Evolutionary conservation across 2,797 vertebrate species (phyloP), one percentile per base, ranked within the genome.

Genomic region (Tragelaphus oryx): DNA sequence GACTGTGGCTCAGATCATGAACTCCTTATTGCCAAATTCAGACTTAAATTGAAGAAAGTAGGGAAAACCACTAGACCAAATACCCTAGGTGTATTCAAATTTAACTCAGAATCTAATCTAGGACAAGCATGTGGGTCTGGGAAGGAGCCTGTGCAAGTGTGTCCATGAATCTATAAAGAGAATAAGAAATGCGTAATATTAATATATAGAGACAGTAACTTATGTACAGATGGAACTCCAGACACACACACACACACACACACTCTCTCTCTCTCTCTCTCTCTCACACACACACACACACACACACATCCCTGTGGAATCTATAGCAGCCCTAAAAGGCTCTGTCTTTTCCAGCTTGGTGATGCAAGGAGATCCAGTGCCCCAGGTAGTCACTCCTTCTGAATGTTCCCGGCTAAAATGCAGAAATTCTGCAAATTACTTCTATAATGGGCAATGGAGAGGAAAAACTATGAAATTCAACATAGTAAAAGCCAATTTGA

Each of bases 381-480:
- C 41, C 76, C 37, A 85, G 48, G 85, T 65, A 57, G 65, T 48
- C 18, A 10, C 37, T 85, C 2, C 37, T 48, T 91, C 62, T 91
- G 76, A 55, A 74, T 37, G 54, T 46, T 52, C 20, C 71, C 71
- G 85, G n/a, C 80, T 55, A 7, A 12, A 92, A 79, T 83, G 20
- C 37, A 95, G 84, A 93, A 62, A 88, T 54, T 97, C 93, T 95
- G 83, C 92, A 93, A 80, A 96, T 95, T 80, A 87, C 57, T 94
- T 76, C 62, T 17, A 6, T 71, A 76, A 94, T 87, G 81, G 94
- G 93, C 76, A 82, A 82, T 65, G 82, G 89, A 52, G 54, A 91
- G 78, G 96, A 93, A 86, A 86, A 96, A 95, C 79, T 46, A 87
- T 92, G 76, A 95, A 96, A 96, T 28, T 97, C 71, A 93, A 74